Percentiles rank a stretch among this genome's conserved stretches.
Evolutionary conservation across 2,888 invertebrate genomes (phyloP).

Genomic region (Plagodis dolabraria): DNA sequence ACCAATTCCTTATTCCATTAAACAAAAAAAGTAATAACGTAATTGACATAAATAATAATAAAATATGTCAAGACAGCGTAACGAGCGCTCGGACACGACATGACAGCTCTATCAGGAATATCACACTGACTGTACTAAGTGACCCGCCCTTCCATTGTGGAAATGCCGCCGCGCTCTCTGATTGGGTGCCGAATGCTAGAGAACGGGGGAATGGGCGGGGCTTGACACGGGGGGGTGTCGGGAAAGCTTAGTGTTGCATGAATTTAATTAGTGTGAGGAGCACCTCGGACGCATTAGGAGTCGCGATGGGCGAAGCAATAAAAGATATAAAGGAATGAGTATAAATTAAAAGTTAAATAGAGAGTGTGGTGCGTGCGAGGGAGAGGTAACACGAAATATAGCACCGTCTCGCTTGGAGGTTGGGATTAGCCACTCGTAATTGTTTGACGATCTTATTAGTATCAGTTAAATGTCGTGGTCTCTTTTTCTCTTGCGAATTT

Average conservation of each 20-base stretch:
- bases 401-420: conserved; percentile 49
- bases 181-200: conserved; percentile 53
- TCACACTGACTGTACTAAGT: conserved; percentile 67
- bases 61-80: conserved; percentile 83
- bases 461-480: conserved; percentile 83
- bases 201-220: conserved; percentile 50
- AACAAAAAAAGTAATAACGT: conserved; percentile 84
- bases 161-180: conserved; percentile 43
- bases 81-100: conserved; percentile 79
- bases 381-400: conserved; percentile 44
- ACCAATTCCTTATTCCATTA: conserved; percentile 84
- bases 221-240: conserved; percentile 43
- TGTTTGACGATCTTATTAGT: conserved; percentile 86
- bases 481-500: conserved; percentile 82
- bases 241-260: conserved; percentile 82
- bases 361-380: conserved; percentile 64
- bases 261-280: conserved; percentile 84
- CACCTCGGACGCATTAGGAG: conserved; percentile 85
- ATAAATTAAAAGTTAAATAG: conserved; percentile 86
- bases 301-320: conserved; percentile 85
- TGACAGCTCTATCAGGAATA: conserved; percentile 83
- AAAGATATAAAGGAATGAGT: conserved; percentile 86
- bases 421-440: conserved; percentile 76
- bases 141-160: conserved; percentile 45
- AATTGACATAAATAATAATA: conserved; percentile 86